Evolutionary conservation across 2,113 vertebrate species (phyloP).

Genomic region (Gymnobelideus leadbeateri): DNA sequence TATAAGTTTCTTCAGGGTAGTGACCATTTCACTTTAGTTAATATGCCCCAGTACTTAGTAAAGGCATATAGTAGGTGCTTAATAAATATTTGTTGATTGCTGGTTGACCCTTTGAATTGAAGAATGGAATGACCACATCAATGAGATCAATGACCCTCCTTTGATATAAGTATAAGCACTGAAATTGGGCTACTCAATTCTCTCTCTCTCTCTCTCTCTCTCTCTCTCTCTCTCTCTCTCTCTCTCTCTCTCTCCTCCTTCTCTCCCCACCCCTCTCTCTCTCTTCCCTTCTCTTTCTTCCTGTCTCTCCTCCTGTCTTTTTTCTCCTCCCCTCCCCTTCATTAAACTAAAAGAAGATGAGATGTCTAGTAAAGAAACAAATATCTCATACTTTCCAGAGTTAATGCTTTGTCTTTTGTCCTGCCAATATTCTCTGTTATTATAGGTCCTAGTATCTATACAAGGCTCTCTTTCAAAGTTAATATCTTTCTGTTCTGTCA

Average conservation of each 20-base stretch:
- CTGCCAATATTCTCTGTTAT: slow-evolving; percentile 12
- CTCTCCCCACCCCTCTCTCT: too few relatives aligned
- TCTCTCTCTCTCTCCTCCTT: too few relatives aligned
- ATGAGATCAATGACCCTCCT: neutral
- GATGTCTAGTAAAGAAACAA: slow-evolving; percentile 11
- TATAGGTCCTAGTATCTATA: neutral
- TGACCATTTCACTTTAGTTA: too few relatives aligned
- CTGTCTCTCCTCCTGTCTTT: neutral
- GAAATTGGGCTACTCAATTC: too few relatives aligned
- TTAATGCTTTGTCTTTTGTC: slow-evolving; percentile 43
- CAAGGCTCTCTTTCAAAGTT: neutral
- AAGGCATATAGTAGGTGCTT: too few relatives aligned
- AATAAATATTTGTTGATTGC: too few relatives aligned
- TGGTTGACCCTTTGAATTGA: too few relatives aligned
- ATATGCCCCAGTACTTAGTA: too few relatives aligned
- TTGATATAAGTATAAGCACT: neutral
- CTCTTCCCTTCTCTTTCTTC: rapidly evolving
- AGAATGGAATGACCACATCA: too few relatives aligned
- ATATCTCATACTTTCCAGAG: slow-evolving; percentile 18
- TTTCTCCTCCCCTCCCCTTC: neutral
- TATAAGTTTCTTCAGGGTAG: too few relatives aligned
- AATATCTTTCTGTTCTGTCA: slow-evolving; percentile 47
- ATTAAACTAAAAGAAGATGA: slow-evolving; percentile 45
- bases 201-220: too few relatives aligned
- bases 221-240: too few relatives aligned